Evolutionary conservation across 2,113 vertebrate genomes (phyloP).

Genomic region (Forbesichthys agassizii): DNA sequence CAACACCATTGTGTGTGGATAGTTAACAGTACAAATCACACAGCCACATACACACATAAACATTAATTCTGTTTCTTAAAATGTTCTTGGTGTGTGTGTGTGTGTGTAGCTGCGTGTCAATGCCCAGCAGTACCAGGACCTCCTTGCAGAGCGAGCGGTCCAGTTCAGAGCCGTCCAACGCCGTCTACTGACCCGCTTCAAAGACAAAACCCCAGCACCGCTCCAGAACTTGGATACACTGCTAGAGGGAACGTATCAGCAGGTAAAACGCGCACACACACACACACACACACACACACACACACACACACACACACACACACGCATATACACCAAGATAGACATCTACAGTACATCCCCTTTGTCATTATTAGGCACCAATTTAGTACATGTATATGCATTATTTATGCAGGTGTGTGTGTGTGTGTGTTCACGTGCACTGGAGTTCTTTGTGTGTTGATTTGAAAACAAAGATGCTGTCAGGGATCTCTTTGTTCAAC

Average conservation of each 20-base stretch:
- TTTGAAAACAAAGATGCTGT: conserved; percentile 45
- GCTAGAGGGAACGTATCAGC: conserved; percentile 91
- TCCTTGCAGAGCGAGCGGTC: conserved; percentile 90
- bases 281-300: not conserved
- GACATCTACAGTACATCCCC: not conserved
- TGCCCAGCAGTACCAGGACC: conserved; percentile 86
- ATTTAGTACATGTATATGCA: not conserved
- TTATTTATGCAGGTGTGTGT: not conserved
- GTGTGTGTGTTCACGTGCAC: not conserved
- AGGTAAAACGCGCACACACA: conserved; percentile 77
- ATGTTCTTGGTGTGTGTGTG: not conserved
- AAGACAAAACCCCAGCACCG: conserved; percentile 94
- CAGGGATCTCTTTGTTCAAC: conserved; percentile 23
- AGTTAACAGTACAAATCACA: not conserved
- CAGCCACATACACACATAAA: conserved; percentile 10
- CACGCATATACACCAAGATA: not conserved
- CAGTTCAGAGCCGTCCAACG: conserved; percentile 96
- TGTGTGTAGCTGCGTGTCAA: conserved; percentile 83
- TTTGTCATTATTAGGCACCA: not conserved
- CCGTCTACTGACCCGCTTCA: conserved; percentile 90
- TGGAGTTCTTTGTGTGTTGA: not conserved
- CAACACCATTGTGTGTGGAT: not conserved
- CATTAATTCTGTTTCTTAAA: not conserved
- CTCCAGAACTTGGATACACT: conserved; percentile 95
- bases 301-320: not conserved